Evolutionary conservation across 2,113 vertebrate genomes (phyloP).

Genomic region (Cisticola juncidis): DNA sequence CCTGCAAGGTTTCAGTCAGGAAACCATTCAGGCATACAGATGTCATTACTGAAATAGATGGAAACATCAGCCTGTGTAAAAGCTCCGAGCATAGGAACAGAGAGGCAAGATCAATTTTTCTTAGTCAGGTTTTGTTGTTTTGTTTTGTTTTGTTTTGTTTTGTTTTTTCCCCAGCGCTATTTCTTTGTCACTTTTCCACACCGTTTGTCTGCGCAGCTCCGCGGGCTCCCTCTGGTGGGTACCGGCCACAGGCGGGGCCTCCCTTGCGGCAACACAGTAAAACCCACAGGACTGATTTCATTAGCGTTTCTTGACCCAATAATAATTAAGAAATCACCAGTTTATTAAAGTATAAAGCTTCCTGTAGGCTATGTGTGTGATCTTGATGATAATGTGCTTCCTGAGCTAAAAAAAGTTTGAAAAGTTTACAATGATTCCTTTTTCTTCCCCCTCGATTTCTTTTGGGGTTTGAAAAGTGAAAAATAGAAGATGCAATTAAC

Average conservation of each 20-base stretch:
- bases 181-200: rapidly evolving
- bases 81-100: not conserved
- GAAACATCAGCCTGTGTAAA: not conserved
- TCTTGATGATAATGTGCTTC: not conserved
- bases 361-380: not conserved
- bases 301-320: not conserved
- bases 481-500: not conserved
- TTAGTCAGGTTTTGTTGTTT: not conserved
- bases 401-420: not conserved
- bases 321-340: not conserved
- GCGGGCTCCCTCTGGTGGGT: conserved; percentile 3
- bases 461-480: not conserved
- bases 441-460: rapidly evolving
- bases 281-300: rapidly evolving
- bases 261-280: rapidly evolving
- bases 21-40: not conserved
- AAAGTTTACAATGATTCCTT: not conserved
- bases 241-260: rapidly evolving
- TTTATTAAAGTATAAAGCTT: not conserved
- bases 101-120: not conserved
- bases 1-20: not conserved
- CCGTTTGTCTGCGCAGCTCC: rapidly evolving
- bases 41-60: not conserved
- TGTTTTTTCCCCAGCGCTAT: rapidly evolving
- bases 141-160: too few species aligned